Conservation (phyloP, 2,888 invertebrate genomes). For the Drosophila algonquin region DNA sequence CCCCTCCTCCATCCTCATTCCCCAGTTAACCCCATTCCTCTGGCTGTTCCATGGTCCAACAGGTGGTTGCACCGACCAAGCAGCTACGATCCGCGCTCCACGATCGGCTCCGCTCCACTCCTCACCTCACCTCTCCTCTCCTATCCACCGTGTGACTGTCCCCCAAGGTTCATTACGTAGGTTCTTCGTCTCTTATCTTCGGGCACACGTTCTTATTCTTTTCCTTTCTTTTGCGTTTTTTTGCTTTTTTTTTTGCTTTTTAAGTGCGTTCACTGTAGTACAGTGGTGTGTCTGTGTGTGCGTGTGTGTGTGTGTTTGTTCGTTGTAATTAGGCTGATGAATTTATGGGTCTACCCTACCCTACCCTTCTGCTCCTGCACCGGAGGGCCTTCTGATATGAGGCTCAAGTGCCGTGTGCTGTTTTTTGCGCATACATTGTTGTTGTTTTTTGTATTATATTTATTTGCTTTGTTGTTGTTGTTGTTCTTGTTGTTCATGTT, state of each 20-base stretch:
- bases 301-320: conserved; percentile 11
- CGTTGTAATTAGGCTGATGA: conserved; percentile 74
- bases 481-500: conserved; percentile 3
- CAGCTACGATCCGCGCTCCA: conserved; percentile 16
- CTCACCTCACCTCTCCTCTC: too few relatives aligned
- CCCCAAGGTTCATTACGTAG: conserved; percentile 73
- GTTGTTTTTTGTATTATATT: neutral
- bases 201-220: conserved; percentile 4
- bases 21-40: conserved; percentile 17
- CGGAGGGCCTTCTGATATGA: conserved; percentile 40
- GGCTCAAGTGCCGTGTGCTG: conserved; percentile 55
- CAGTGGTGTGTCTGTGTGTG: conserved; percentile 10
- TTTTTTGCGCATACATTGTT: conserved; percentile 3
- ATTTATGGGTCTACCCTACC: conserved; percentile 55
- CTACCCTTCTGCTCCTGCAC: neutral
- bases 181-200: conserved; percentile 55
- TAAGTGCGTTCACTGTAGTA: conserved; percentile 41
- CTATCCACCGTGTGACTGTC: conserved; percentile 12
- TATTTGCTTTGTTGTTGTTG: conserved; percentile 5
- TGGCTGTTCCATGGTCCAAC: conserved; percentile 47
- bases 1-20: too few relatives aligned
- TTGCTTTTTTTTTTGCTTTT: conserved; percentile 15
- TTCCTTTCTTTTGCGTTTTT: neutral
- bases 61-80: conserved; percentile 77
- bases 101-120: neutral